phyloP scores from a whole-genome alignment of 1,140 invertebrate genomes.

The Aphelenchoides fujianensis region DNA sequence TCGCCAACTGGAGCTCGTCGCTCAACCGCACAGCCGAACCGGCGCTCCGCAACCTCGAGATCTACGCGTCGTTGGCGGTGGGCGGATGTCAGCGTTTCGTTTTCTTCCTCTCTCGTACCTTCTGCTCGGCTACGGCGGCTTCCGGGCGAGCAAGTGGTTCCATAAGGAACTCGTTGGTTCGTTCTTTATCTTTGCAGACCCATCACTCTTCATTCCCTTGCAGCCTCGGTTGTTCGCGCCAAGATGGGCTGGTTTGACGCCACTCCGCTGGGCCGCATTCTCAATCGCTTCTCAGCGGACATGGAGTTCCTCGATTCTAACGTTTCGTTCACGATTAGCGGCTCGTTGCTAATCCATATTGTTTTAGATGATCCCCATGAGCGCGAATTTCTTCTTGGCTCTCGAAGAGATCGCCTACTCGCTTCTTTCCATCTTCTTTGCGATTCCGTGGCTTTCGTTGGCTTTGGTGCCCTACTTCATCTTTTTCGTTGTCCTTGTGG shows the following conservation, averaged over 20 bases:
- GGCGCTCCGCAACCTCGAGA: neutral
- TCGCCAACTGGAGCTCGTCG: neutral
- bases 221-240: constrained; percentile 74
- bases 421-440: neutral
- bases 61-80: neutral
- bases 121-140: neutral
- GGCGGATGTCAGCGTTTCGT: neutral
- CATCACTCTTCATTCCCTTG: too few species aligned
- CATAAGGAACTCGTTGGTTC: too few species aligned
- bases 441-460: neutral
- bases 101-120: neutral
- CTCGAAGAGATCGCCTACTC: constrained; percentile 65
- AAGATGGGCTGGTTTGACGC: constrained; percentile 69
- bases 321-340: constrained; percentile 67
- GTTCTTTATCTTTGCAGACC: too few species aligned
- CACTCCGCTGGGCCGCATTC: constrained; percentile 71
- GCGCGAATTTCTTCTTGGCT: too few species aligned
- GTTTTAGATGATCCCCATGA: too few species aligned
- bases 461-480: neutral
- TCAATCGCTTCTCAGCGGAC: constrained; percentile 69
- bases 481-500: neutral
- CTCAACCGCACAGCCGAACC: neutral
- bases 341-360: too few species aligned
- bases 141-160: neutral
- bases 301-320: constrained; percentile 66